These are phyloP conservation scores for Eupithecia subfuscata DNA, from an alignment of 2,888 invertebrate species.

Conservation along the genomic window DNA sequence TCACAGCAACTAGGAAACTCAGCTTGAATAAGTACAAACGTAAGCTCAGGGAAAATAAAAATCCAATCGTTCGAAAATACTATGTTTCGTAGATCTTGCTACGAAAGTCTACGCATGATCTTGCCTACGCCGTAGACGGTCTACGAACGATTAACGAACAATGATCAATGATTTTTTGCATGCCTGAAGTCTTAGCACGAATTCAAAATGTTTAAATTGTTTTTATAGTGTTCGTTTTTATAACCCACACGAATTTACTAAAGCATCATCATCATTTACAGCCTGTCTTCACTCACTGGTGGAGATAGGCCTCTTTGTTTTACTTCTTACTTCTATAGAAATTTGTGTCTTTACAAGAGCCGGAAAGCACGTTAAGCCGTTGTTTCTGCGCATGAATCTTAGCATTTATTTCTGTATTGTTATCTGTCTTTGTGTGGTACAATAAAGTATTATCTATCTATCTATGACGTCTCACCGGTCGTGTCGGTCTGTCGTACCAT, in stretches of 20 bases:
- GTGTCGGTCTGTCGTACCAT: no score
- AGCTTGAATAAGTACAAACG: not conserved
- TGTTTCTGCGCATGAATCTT: no score
- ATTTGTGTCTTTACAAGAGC: not conserved
- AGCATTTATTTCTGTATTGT: no score
- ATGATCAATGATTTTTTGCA: not conserved
- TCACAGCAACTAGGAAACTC: not conserved
- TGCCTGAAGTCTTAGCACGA: not conserved
- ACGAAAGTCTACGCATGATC: slow-evolving; percentile 3
- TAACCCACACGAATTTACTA: not conserved
- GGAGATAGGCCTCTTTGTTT: not conserved
- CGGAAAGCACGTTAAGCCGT: no score
- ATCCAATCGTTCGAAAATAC: not conserved
- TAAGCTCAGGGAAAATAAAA: not conserved
- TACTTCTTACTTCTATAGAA: not conserved
- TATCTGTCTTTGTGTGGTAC: no score
- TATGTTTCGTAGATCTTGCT: slow-evolving; percentile 5
- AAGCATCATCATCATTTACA: not conserved
- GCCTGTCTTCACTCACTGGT: no score
- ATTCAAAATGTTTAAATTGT: not conserved
- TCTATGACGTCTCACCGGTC: no score
- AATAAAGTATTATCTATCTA: no score
- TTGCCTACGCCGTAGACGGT: slow-evolving; percentile 5
- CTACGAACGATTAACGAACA: not conserved
- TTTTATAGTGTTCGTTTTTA: no score